Evolutionary conservation across 2,113 vertebrate species (phyloP).

Genomic region (Pollachius pollachius): DNA sequence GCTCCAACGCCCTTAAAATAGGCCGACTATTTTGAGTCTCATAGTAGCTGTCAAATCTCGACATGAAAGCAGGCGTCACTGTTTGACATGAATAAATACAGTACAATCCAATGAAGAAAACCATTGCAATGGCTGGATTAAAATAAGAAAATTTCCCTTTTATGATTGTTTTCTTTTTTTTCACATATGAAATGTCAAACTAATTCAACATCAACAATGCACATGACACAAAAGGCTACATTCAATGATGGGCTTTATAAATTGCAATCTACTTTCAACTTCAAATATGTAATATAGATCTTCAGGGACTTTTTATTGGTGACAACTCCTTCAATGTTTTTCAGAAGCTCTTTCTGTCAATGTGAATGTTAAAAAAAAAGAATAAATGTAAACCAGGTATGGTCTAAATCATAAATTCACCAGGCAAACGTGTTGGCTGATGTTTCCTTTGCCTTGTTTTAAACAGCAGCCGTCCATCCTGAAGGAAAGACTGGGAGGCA

Average conservation of each 20-base stretch:
- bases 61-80: too few relatives aligned
- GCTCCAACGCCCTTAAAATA: too few relatives aligned
- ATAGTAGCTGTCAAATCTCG: too few relatives aligned
- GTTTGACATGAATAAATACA: too few relatives aligned
- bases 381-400: constrained; percentile 18
- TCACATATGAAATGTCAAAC: constrained; percentile 44
- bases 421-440: constrained; percentile 27
- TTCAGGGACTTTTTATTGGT: constrained; percentile 7
- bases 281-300: constrained; percentile 18
- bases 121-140: too few relatives aligned
- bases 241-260: constrained; percentile 22
- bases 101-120: too few relatives aligned
- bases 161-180: constrained; percentile 36
- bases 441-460: constrained; percentile 26
- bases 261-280: constrained; percentile 31
- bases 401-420: constrained; percentile 7
- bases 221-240: constrained; percentile 34
- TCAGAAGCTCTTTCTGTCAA: constrained; percentile 1
- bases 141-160: constrained; percentile 47
- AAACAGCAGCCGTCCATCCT: background rate
- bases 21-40: too few relatives aligned
- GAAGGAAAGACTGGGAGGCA: constrained; percentile 32
- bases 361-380: background rate
- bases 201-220: constrained; percentile 26
- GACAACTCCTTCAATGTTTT: constrained; percentile 11